phyloP scores from a whole-genome alignment of 2,888 invertebrate species.

The Dynastes tityus region DNA sequence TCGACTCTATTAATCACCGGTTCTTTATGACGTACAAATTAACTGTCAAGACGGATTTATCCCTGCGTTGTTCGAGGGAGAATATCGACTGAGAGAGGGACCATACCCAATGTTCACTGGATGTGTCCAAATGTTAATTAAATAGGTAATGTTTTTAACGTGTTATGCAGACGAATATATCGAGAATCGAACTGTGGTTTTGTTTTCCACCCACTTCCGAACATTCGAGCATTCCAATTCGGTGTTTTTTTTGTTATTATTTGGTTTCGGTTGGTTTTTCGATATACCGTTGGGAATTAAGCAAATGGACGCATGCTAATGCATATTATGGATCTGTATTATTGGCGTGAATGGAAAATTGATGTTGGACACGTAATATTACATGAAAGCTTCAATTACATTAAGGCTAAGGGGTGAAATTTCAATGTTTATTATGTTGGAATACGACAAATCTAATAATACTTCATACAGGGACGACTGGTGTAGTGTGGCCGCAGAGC shows the following conservation, averaged over 20 bases:
- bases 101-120: background rate
- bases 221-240: background rate
- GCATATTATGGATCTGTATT: background rate
- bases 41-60: conserved; percentile 32
- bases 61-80: background rate
- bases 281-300: background rate
- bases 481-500: no score
- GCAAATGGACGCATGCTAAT: background rate
- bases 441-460: no score
- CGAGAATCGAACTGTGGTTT: background rate
- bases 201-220: conserved; percentile 2
- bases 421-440: no score
- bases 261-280: background rate
- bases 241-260: background rate
- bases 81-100: conserved; percentile 8
- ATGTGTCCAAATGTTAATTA: conserved; percentile 24
- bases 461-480: no score
- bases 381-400: no score
- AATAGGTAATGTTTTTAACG: conserved; percentile 13
- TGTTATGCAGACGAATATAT: background rate
- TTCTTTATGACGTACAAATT: conserved; percentile 31
- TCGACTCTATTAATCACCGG: conserved; percentile 17
- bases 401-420: no score
- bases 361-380: background rate
- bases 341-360: background rate